Conservation (phyloP, 2,113 vertebrate species). For the Pogona vitticeps region DNA sequence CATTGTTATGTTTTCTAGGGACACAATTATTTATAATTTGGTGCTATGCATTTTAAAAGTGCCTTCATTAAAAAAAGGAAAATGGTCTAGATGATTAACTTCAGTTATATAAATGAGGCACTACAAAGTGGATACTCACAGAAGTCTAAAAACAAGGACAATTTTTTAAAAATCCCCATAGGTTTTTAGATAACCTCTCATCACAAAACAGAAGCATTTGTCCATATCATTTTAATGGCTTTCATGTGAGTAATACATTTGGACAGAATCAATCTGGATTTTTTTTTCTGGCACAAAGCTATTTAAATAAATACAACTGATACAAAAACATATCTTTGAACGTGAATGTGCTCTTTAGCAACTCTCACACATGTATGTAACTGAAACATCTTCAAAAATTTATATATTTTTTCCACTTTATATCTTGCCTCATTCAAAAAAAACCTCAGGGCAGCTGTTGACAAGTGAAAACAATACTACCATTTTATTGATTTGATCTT, state of each 20-base stretch:
- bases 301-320: not conserved
- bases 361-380: not conserved
- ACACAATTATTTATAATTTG: not conserved
- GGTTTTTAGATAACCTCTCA: not conserved
- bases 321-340: not conserved
- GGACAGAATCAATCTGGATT: not conserved
- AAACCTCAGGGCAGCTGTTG: not conserved
- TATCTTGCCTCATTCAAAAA: too few species aligned
- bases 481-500: not conserved
- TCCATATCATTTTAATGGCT: not conserved
- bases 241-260: not conserved
- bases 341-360: not conserved
- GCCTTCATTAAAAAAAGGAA: not conserved
- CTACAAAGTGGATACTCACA: not conserved
- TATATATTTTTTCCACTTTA: not conserved
- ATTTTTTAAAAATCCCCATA: not conserved
- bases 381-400: not conserved
- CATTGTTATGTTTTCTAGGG: not conserved
- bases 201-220: not conserved
- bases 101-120: not conserved
- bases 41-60: not conserved
- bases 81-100: not conserved
- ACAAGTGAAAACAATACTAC: not conserved
- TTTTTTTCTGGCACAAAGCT: not conserved
- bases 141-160: not conserved